Conservation (phyloP, 2,113 vertebrate species). For the Tauraco erythrolophus region DNA sequence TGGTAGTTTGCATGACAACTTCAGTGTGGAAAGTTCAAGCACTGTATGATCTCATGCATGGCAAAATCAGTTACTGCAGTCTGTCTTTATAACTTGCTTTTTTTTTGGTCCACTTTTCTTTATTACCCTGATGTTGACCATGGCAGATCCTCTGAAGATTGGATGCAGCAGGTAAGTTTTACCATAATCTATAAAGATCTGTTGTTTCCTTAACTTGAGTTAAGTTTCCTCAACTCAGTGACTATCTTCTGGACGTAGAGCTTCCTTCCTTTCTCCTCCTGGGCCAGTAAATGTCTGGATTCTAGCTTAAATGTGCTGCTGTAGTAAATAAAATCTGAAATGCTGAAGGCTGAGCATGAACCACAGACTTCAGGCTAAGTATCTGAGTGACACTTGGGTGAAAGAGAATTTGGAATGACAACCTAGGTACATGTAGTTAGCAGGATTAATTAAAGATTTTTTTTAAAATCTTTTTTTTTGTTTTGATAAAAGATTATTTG, state of each 20-base stretch:
- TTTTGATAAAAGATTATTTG: background rate
- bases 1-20: background rate
- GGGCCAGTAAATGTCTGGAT: background rate
- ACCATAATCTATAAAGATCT: background rate
- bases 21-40: background rate
- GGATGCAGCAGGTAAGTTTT: background rate
- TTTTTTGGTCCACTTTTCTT: background rate
- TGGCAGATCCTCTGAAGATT: background rate
- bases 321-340: background rate
- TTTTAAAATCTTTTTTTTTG: background rate
- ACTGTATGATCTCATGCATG: background rate
- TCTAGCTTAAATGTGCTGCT: background rate
- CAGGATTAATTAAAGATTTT: background rate
- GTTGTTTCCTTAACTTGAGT: background rate
- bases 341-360: background rate
- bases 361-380: background rate
- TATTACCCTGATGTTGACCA: background rate
- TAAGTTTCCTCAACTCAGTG: background rate
- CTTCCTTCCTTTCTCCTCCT: background rate
- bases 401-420: background rate
- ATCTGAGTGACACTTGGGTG: background rate
- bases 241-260: background rate
- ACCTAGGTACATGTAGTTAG: background rate
- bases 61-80: background rate
- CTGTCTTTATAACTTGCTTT: background rate